Conservation (phyloP, 2,888 invertebrate genomes). For the Lasius platythorax region DNA sequence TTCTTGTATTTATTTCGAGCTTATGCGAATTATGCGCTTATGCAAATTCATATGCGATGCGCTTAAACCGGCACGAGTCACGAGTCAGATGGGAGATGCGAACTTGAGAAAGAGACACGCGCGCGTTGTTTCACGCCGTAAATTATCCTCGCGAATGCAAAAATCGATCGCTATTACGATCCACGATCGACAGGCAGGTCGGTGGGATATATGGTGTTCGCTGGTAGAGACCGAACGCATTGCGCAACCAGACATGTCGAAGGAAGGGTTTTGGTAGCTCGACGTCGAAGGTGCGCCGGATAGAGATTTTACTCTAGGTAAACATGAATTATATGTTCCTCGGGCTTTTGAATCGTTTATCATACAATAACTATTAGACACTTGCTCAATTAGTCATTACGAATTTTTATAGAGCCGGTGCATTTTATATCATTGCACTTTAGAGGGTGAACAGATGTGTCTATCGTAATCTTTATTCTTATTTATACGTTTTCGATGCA, state of each 20-base stretch:
- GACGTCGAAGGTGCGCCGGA: conserved; percentile 40
- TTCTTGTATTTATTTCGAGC: conserved; percentile 21
- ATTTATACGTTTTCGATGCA: neutral
- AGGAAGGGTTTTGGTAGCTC: conserved; percentile 62
- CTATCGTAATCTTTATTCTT: neutral
- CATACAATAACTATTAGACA: neutral
- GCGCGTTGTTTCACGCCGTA: conserved; percentile 55
- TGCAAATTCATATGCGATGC: conserved; percentile 33
- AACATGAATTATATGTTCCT: neutral
- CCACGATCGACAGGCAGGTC: conserved; percentile 26
- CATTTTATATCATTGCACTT: neutral
- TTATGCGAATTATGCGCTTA: conserved; percentile 20
- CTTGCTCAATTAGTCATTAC: neutral
- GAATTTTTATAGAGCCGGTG: conserved; percentile 5
- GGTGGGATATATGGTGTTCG: conserved; percentile 63
- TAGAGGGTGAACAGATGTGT: neutral
- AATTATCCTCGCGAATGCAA: conserved; percentile 62
- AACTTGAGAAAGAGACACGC: conserved; percentile 17
- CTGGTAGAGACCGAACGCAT: conserved; percentile 49
- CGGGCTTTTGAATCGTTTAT: neutral
- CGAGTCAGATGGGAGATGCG: neutral
- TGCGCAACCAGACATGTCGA: conserved; percentile 64
- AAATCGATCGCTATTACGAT: conserved; percentile 64
- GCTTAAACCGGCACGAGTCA: conserved; percentile 21
- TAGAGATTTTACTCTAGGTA: neutral